Evolutionary conservation across 2,113 vertebrate species (phyloP), one percentile per base, ranked within the genome.

Genomic region (Meriones unguiculatus): DNA sequence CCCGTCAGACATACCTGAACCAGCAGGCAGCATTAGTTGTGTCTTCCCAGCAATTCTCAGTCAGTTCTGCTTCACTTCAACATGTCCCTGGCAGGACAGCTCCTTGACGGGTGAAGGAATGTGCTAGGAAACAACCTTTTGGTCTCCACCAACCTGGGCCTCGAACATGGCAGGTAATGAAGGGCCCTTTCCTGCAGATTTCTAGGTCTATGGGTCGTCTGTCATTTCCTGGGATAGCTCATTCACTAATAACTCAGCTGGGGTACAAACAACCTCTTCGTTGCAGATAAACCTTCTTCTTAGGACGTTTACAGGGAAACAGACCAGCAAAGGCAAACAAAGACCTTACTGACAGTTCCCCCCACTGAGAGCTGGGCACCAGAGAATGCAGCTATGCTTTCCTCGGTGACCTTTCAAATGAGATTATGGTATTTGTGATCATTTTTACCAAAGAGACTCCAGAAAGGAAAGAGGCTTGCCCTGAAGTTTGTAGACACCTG

Each of bases 221-320:
- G 35, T 92, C 5, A 30, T 76, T 76, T 86, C 28, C 14, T n/a
- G 4, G 78, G 0, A 73, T 50, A 70, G 69, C 32, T 57, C n/a
- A 62, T 59, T 86, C 28, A 62, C 75, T 75, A 17, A 20, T 18
- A 59, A n/a, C 24, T 89, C 13, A 32, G 9, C 25, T 65, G 6
- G 57, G 5, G 5, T 28, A 32, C 7, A 67, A 24, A 12, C n/a
- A 52, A 0, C 2, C 28, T 30, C 1, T 54, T 6, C 7, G 15
- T n/a, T 3, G 64, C 1, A 72, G 54, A 81, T 73, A 38, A 81
- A n/a, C 20, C 54, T 20, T 80, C 85, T 64, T 69, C 41, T 15
- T n/a, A 64, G 11, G 2, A 25, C 14, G 15, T 52, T 69, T 65
- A 24, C 0, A 35, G 2, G 17, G 35, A 52, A 30, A 41, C 22